Conservation (phyloP, 30 jellyfish, hydroid and myxozoan species). For the Turritopsis rubra region DNA sequence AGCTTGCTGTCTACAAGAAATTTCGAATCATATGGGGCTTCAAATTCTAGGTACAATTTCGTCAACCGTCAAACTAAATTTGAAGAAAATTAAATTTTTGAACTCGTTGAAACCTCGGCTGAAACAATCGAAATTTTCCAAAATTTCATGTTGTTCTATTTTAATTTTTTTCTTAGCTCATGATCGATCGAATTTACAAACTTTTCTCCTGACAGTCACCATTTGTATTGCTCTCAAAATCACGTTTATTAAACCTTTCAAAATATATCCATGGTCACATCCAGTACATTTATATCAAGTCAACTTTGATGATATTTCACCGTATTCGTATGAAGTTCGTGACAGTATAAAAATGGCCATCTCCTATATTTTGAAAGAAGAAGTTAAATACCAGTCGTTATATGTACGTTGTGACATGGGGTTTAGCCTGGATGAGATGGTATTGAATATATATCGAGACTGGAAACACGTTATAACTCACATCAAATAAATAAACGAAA, state of each 20-base stretch:
- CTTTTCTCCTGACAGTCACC: not conserved
- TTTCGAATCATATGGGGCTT: not conserved
- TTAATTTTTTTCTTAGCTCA: not conserved
- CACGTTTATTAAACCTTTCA: not conserved
- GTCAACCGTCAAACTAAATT: not conserved
- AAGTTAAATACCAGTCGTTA: not conserved
- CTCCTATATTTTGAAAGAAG: not conserved
- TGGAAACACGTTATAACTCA: not conserved
- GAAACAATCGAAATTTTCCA: not conserved
- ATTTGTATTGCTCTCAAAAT: not conserved
- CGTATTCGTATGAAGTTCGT: not conserved
- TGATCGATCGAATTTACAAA: not conserved
- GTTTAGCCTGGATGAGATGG: constrained; percentile 11
- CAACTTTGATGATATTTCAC: not conserved
- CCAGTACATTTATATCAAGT: not conserved
- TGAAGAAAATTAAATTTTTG: not conserved
- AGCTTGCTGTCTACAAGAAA: not conserved
- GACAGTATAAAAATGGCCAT: not conserved
- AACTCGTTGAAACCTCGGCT: not conserved
- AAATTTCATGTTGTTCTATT: not conserved
- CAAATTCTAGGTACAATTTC: not conserved
- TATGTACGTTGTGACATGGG: not conserved
- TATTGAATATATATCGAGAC: constrained; percentile 6
- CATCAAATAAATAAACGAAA: not conserved
- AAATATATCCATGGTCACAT: constrained; percentile 3